phyloP scores from a whole-genome alignment of 2,888 invertebrate species.

The Drosophila nr. perissopoda region DNA sequence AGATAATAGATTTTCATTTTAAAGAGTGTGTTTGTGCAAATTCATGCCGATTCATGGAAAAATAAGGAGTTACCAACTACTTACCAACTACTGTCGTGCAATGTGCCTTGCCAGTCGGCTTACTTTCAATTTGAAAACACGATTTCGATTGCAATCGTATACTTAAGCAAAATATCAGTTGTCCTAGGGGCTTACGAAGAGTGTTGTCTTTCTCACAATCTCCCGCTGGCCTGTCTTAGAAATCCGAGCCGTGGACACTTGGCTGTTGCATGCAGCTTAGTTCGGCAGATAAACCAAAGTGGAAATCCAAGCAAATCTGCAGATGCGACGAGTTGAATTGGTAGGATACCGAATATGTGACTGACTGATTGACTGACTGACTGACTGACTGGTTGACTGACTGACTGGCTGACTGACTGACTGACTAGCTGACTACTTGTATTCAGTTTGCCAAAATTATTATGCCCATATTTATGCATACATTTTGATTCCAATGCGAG shows the following conservation, averaged over 20 bases:
- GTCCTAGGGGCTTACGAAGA: constrained; percentile 40
- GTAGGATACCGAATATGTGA: constrained; percentile 16
- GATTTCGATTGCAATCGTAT: constrained; percentile 57
- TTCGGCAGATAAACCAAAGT: constrained; percentile 18
- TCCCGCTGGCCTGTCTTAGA: constrained; percentile 35
- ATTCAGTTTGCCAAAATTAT: constrained; percentile 8
- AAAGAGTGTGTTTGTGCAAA: background rate
- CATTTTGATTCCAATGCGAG: constrained; percentile 60
- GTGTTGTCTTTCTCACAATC: constrained; percentile 26
- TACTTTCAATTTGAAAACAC: constrained; percentile 47
- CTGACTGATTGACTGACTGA: background rate
- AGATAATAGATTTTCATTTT: background rate
- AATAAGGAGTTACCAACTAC: background rate
- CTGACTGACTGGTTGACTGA: constrained; percentile 1
- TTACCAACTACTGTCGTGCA: background rate
- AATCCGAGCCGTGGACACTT: constrained; percentile 50
- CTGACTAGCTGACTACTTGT: background rate
- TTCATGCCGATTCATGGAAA: background rate
- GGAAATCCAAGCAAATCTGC: background rate
- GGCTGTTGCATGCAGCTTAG: constrained; percentile 43
- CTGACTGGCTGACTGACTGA: background rate
- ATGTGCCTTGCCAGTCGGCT: constrained; percentile 17
- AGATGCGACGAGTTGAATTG: background rate
- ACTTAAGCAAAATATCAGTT: constrained; percentile 54
- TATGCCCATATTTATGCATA: constrained; percentile 32